Conservation (phyloP, 2,888 invertebrate genomes). For the Lasioglossum pauxillum region DNA sequence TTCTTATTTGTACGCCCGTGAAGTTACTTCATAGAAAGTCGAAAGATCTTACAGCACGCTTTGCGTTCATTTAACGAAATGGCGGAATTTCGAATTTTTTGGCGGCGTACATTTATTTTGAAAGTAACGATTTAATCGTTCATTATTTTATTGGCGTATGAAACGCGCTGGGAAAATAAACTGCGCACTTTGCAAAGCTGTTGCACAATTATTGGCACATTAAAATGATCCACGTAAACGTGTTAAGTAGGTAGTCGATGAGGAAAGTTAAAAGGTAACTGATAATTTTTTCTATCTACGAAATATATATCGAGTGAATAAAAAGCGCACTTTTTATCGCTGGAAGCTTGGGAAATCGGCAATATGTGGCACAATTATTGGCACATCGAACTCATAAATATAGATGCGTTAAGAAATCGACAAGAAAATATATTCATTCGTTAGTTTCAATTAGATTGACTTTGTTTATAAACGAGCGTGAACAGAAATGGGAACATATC, state of each 20-base stretch:
- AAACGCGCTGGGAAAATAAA: background rate
- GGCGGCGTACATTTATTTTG: no score
- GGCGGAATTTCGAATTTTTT: no score
- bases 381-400: background rate
- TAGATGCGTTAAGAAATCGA: background rate
- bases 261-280: background rate
- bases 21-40: no score
- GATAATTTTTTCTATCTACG: background rate
- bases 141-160: background rate
- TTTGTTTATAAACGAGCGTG: background rate
- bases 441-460: background rate
- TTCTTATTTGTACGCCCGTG: no score
- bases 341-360: background rate
- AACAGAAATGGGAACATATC: background rate
- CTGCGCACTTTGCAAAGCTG: background rate
- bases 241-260: background rate
- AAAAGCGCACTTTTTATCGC: background rate
- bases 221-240: background rate
- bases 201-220: conserved; percentile 1
- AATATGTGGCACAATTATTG: background rate
- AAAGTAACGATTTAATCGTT: no score
- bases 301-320: background rate
- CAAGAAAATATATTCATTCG: background rate
- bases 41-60: no score
- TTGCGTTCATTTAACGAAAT: no score